Base-by-base conservation (phyloP, 2,113 vertebrate genomes). In the Orycteropus afer region DNA sequence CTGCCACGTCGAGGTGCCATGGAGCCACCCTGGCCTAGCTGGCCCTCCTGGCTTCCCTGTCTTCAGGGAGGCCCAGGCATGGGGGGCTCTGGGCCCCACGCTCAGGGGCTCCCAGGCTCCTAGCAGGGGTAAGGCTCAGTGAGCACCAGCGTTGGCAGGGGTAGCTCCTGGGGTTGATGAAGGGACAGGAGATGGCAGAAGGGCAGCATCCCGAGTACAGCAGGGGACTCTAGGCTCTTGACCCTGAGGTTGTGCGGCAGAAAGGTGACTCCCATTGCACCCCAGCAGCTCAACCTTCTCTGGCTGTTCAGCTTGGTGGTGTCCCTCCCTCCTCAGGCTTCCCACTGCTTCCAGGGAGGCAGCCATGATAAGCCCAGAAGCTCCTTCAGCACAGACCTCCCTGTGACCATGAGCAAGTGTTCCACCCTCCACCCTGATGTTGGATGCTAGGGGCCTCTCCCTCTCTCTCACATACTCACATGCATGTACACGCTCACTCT, bases 51-150 rank as follows among this genome's bases (percentile, higher is more conserved):
- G 0, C 0, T 0, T 14, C 63, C 78, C 67, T 32, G 77, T 4
- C 74, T 29, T 61, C 0, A 0, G 15, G 23, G 40, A 53, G 10
- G 3, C 71, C 69, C 13, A 0, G 82, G 23, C 40, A 14, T 20
- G 23, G 85, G 65, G 53, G 37, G 3, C 37, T 42, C 22, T 71
- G 69, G 37, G 27, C 69, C 69, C 78, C 15, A 7, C 63, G 1
- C 0, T 2, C 0, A 1, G 47, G 76, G 20, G 6, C 11, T 23
- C 49, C 0, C 0, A 5, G 51, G 32, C 80, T 3, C 59, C 0
- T 18, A 2, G 25, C 45, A 34, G 42, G 78, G 59, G 2, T 77
- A 13, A 77, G 77, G 57, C 53, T 63, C 71, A 2, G 5, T 42
- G 85, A 65, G 11, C 0, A 0, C 32, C 1, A 5, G 25, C 7